Conservation (phyloP, 1,140 invertebrate genomes). For the Dufourea novaeangliae region DNA sequence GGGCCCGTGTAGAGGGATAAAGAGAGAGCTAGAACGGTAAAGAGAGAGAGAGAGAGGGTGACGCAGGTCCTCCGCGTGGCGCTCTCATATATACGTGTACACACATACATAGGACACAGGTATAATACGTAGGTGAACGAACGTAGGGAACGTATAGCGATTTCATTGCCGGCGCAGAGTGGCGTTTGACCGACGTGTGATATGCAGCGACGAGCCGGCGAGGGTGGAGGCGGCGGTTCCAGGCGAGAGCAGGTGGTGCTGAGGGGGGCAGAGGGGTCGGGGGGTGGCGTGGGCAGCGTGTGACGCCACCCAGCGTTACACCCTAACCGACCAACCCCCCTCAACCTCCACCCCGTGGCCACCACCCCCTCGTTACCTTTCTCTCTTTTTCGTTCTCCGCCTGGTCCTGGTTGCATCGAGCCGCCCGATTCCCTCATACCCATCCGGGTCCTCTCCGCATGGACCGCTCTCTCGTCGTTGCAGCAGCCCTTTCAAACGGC, state of each 20-base stretch:
- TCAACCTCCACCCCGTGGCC: too few relatives aligned
- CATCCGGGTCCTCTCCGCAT: slow-evolving; percentile 35
- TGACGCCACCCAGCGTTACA: slow-evolving; percentile 63
- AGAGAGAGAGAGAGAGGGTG: slow-evolving; percentile 14
- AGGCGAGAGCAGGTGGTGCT: slow-evolving; percentile 42
- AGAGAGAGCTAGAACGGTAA: not conserved
- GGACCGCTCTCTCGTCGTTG: slow-evolving; percentile 55
- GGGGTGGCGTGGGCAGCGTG: slow-evolving; percentile 48
- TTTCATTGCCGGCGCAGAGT: slow-evolving; percentile 73
- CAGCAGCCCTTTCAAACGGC: slow-evolving; percentile 76
- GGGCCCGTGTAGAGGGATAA: slow-evolving; percentile 14
- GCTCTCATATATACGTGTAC: slow-evolving; percentile 8
- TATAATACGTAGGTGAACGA: slow-evolving; percentile 49
- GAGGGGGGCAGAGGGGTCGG: slow-evolving; percentile 30
- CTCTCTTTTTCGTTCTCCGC: slow-evolving; percentile 66
- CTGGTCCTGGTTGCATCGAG: slow-evolving; percentile 9
- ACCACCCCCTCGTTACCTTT: too few relatives aligned
- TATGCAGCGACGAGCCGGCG: slow-evolving; percentile 69
- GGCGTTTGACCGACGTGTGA: slow-evolving; percentile 77
- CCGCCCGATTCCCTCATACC: slow-evolving; percentile 43
- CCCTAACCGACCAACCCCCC: slow-evolving; percentile 42
- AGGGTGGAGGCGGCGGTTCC: slow-evolving; percentile 61
- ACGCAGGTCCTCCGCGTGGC: slow-evolving; percentile 4
- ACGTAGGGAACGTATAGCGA: slow-evolving; percentile 64
- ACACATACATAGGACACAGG: slow-evolving; percentile 26